Base-by-base conservation (phyloP, 2,797 vertebrate species). In the Cheirogaleus major region DNA sequence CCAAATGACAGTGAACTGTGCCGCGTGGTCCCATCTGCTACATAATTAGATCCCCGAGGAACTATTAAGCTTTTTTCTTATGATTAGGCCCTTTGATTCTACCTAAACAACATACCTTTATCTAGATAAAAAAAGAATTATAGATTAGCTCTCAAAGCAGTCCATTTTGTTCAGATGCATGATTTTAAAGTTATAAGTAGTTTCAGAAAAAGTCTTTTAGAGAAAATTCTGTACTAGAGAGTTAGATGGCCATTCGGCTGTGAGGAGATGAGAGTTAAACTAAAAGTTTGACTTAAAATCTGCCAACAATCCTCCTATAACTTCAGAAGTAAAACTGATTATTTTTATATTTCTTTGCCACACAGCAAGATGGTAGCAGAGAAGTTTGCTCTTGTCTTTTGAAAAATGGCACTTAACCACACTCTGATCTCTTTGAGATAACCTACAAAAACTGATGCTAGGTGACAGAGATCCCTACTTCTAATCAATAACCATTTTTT, bases 1-100 rank as follows among this genome's bases (percentile, higher is more conserved):
- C 69, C 86, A 93, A 97, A 89, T 76, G 91, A 94, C 82, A 96
- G 69, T 63, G 80, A 59, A 72, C 41, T 92, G 76, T 94, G 91
- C 82, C 55, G 18, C 93, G 86, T 96, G 96, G 72, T 96, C 87
- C 96, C 96, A 97, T 95, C 94, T 97, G 97, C 96, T 95, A 93
- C 91, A 85, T 90, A 94, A 92, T 96, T 93, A 88, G 91, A 89
- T 96, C 86, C 93, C 88, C 4, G 41, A 87, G 50, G 86, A 97
- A 81, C 73, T 59, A 95, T 80, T 75, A 97, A 91, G 80, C 55
- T 91, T 95, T 94, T 88, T 94, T 90, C 78, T 93, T 91, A 96
- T 30, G 18, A 93, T 88, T 32, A 93, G 75, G 81, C 50, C 43
- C 88, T 84, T 89, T 82, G 65, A 91, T 89, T 93, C 83, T 73